phyloP scores from a whole-genome alignment of 2,888 invertebrate species.

The Alsophila aescularia region DNA sequence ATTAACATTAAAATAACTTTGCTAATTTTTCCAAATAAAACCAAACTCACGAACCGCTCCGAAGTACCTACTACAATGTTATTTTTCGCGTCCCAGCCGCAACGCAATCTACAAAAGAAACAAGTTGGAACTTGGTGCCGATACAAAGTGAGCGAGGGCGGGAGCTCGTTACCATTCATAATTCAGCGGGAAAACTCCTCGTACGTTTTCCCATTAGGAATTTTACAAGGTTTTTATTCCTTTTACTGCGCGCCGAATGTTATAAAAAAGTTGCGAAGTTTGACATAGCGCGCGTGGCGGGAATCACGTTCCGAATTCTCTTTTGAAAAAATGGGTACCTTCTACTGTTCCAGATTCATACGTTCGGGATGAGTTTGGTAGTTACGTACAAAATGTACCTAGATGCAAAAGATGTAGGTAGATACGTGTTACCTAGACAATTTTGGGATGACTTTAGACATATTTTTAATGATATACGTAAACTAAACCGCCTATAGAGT shows the following conservation, averaged over 20 bases:
- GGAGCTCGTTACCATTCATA: slow-evolving; percentile 82
- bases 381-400: too few relatives aligned
- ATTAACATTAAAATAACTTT: neutral
- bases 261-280: slow-evolving; percentile 44
- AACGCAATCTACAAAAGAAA: slow-evolving; percentile 76
- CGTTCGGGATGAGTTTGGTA: neutral
- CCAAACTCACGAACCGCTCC: slow-evolving; percentile 29
- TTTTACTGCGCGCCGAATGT: slow-evolving; percentile 56
- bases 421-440: too few relatives aligned
- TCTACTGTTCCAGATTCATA: slow-evolving; percentile 1
- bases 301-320: slow-evolving; percentile 33
- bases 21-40: neutral
- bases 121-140: slow-evolving; percentile 65
- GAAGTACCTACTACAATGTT: slow-evolving; percentile 70
- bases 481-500: too few relatives aligned
- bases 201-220: slow-evolving; percentile 84
- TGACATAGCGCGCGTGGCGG: slow-evolving; percentile 32
- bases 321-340: slow-evolving; percentile 21
- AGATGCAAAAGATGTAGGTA: too few relatives aligned
- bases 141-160: slow-evolving; percentile 43
- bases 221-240: slow-evolving; percentile 84
- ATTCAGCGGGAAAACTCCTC: slow-evolving; percentile 79
- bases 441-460: too few relatives aligned
- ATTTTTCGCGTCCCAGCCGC: slow-evolving; percentile 67
- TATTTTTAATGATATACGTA: too few relatives aligned